Evolutionary conservation across 1,140 invertebrate species (phyloP), one percentile per base, ranked within the genome.

Genomic region (Brachionus sp.): DNA sequence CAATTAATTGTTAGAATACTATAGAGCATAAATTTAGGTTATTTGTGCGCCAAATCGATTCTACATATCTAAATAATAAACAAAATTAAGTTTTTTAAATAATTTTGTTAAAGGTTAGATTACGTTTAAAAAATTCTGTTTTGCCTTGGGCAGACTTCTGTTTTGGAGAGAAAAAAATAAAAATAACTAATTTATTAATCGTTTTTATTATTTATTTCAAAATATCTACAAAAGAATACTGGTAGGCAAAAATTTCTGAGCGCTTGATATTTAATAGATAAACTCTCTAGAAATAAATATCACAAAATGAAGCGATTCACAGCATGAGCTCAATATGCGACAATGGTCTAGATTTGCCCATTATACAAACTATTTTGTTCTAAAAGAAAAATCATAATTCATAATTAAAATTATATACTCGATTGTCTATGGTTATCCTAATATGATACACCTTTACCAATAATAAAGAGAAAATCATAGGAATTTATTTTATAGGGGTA

Each of bases 161-260:
- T 66, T 66, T 66, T 66, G 25, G 1, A 33, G 12, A 33, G 33
- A 66, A 5, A 33, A 37, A 35, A n/a, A 46, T 9, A 33, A 25
- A 66, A 66, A 66, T 66, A 66, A 66, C 29, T 66, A 66, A 66
- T 66, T 33, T 33, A 19, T 66, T 66, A 66, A 66, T 66, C 64
- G 64, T 66, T 66, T 66, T 66, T 57, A 1, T 35, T 66, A 23
- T 33, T 66, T 66, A 5, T 33, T 33, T 66, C n/a, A 13, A 66
- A 23, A 33, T 29, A 33, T 66, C 64, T 19, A 66, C 25, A 57
- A 66, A 66, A 33, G 29, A 33, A 35, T 29, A 37, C 29, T 5
- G 13, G 29, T 66, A 66, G 29, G 64, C 25, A 13, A 10, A 33
- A 66, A 37, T 29, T 42, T 57, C 16, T 57, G 64, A 33, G n/a